Percentiles rank a stretch among this genome's conserved stretches.
Conservation (phyloP, 2,888 invertebrate genomes). For the Ichneumoninae sp. region DNA sequence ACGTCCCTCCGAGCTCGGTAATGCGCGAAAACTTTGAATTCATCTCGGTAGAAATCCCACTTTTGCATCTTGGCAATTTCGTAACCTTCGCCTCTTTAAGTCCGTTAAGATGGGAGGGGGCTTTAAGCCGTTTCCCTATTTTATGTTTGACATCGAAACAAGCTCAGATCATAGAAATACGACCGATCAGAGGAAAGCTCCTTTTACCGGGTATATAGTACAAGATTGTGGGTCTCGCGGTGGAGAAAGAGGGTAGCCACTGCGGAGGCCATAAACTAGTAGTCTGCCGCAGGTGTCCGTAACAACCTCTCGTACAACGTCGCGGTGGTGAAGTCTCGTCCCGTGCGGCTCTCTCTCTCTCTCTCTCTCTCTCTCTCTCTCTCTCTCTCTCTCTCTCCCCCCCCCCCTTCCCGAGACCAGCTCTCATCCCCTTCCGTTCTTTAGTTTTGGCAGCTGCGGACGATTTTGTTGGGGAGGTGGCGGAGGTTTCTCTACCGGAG, state of each 20-base stretch:
- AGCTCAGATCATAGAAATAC: conserved; percentile 15
- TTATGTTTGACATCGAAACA: neutral
- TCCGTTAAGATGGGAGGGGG: neutral
- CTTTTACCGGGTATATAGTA: conserved; percentile 25
- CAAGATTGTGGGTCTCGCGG: conserved; percentile 36
- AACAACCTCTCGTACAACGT: conserved; percentile 67
- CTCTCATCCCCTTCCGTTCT: conserved; percentile 38
- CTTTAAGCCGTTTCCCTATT: neutral
- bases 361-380: neutral
- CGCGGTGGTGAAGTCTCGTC: conserved; percentile 58
- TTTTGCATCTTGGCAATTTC: neutral
- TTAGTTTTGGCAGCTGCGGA: conserved; percentile 59
- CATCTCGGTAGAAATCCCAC: neutral
- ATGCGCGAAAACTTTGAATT: conserved; percentile 4
- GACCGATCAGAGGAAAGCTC: conserved; percentile 39
- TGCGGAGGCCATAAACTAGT: conserved; percentile 75
- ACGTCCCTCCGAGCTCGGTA: neutral
- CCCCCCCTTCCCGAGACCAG: neutral
- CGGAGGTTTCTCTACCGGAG: conserved; percentile 5
- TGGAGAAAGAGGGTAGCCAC: conserved; percentile 55
- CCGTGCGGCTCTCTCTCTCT: conserved; percentile 20
- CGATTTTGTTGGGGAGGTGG: conserved; percentile 28
- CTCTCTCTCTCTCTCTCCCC: neutral
- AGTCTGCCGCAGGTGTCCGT: conserved; percentile 76
- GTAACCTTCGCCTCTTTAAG: neutral